phyloP scores from a whole-genome alignment of 2,888 invertebrate species.

The Terebella lapidaria region DNA sequence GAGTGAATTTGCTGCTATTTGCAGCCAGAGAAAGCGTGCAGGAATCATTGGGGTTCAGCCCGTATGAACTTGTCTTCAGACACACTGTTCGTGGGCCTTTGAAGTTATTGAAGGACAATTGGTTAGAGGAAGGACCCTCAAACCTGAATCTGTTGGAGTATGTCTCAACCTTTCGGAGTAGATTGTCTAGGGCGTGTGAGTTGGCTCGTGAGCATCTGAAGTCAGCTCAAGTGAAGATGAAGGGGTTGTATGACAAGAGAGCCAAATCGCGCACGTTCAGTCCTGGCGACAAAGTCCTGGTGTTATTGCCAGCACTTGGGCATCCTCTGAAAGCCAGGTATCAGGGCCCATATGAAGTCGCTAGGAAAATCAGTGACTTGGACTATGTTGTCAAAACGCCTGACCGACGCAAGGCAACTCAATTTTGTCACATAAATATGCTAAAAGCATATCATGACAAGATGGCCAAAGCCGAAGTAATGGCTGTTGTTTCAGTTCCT shows the following conservation, averaged over 20 bases:
- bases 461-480: neutral
- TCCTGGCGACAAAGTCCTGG: conserved; percentile 7
- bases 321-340: neutral
- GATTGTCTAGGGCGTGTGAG: conserved; percentile 1
- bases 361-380: conserved; percentile 2
- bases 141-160: conserved; percentile 4
- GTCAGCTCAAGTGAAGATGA: conserved; percentile 2
- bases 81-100: neutral
- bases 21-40: neutral
- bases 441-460: neutral
- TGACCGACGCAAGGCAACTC: neutral
- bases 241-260: conserved; percentile 4
- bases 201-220: neutral
- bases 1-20: neutral
- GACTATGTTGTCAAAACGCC: conserved; percentile 6
- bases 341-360: conserved; percentile 6
- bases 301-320: conserved; percentile 1
- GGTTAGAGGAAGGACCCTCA: neutral
- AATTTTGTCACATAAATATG: conserved; percentile 8
- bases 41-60: neutral
- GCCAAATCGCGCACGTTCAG: neutral
- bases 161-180: neutral
- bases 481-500: no score
- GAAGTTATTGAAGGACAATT: neutral
- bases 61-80: neutral